Base-by-base conservation (phyloP, 2,113 vertebrate genomes). In the Platichthys stellatus region DNA sequence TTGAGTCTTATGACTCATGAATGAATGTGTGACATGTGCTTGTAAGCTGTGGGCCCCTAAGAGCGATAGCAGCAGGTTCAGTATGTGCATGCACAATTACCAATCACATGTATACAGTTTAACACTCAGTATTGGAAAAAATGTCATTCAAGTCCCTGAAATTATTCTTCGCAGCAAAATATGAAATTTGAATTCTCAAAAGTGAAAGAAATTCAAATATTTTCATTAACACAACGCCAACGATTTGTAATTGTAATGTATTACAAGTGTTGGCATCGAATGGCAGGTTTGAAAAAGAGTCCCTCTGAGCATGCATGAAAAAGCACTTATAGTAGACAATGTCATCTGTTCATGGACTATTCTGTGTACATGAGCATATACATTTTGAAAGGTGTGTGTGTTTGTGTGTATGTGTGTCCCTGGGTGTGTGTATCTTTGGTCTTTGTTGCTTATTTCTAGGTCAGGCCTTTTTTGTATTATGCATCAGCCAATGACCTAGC, bases 401-500 rank as follows among this genome's bases (percentile, higher is more conserved):
- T 56, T 40, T 63, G 65, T 62, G 51, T 47, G 51, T 45, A 24
- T 65, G 47, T 59, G 20, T 73, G 23, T 23, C 23, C 23, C 23
- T 23, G 23, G 23, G 35, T 63, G 20, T 67, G 35, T 67, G 63
- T 60, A 3, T 70, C 10, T 74, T 43, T 63, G 28, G 54, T 62
- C 67, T 77, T 86, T 86, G 77, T 77, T 76, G 73, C 51, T 49
- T 8, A 17, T 83, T 81, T 81, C 70, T 81, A 80, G 81, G 77
- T 53, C 77, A 81, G 58, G 45, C 71, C 40, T 58, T 74, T 77
- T 21, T 9, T 77, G 83, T 70, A 63, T 31, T 31, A 31, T 20
- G 20, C 11, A 1, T 24, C 47, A 47, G 17, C 61, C 65, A 77
- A 77, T 74, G 58, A 72, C 31, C 68, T 23, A 1, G 31, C 51